These are phyloP conservation scores for Pandemis cinnamomeana DNA, from an alignment of 2,888 invertebrate species.

Conservation along the genomic window DNA sequence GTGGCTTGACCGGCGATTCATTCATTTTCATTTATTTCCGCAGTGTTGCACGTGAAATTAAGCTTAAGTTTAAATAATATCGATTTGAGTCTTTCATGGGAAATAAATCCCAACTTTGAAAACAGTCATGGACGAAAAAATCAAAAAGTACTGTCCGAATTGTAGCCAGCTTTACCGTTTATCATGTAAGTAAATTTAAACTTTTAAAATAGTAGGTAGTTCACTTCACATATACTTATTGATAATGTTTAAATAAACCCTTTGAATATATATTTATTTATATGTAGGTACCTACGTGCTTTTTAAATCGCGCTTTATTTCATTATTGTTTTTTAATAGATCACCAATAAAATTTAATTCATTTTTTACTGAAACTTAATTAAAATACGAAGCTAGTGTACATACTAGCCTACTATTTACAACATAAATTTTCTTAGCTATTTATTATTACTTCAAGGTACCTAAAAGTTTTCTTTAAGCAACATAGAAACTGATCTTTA, in stretches of 20 bases:
- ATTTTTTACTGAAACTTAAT: too few species aligned
- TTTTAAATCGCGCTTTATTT: too few species aligned
- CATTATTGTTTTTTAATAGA: too few species aligned
- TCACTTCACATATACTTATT: not conserved
- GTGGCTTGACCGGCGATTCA: not conserved
- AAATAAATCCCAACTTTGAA: not conserved
- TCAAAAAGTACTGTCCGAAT: constrained; percentile 70
- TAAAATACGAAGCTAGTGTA: too few species aligned
- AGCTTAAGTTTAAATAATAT: not conserved
- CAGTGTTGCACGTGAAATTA: not conserved
- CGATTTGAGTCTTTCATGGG: not conserved
- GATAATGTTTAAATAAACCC: too few species aligned
- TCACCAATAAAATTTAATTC: too few species aligned
- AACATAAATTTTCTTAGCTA: too few species aligned
- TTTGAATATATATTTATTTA: too few species aligned
- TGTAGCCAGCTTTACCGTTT: constrained; percentile 71
- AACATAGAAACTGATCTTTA: not conserved
- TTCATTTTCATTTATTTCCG: not conserved
- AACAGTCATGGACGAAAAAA: constrained; percentile 61
- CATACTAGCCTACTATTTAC: too few species aligned
- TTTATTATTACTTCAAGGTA: too few species aligned
- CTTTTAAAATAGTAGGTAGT: not conserved
- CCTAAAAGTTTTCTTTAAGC: too few species aligned
- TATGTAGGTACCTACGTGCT: too few species aligned
- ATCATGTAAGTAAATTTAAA: constrained; percentile 65